Evolutionary conservation across 2,113 vertebrate species (phyloP).

Genomic region (Galeopterus variegatus): DNA sequence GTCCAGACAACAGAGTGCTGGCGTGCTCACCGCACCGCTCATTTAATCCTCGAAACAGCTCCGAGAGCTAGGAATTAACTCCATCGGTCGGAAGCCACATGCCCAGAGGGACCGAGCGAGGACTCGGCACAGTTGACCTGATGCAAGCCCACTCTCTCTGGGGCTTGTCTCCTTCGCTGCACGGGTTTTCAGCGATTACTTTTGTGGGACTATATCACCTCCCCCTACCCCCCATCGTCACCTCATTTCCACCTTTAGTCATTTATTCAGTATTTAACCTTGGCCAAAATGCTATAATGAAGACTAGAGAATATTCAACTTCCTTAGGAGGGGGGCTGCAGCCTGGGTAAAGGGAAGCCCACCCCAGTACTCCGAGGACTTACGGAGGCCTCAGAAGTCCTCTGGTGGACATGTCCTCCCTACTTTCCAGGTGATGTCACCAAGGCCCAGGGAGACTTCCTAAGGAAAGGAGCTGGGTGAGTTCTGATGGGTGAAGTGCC

Average conservation of each 20-base stretch:
- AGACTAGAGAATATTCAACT: rapidly evolving
- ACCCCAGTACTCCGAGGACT: rapidly evolving
- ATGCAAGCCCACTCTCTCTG: not conserved
- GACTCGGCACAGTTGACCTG: not conserved
- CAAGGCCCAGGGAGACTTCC: not conserved
- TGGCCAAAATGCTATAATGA: no score
- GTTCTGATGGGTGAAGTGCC: rapidly evolving
- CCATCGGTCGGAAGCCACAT: not conserved
- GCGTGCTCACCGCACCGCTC: no score
- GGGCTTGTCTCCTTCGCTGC: not conserved
- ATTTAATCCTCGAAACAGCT: not conserved
- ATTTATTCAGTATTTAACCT: rapidly evolving
- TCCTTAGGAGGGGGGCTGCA: not conserved
- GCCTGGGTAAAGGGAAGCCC: not conserved
- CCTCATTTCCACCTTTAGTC: rapidly evolving
- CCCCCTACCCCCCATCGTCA: not conserved
- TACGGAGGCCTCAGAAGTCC: no score
- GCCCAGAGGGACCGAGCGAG: not conserved
- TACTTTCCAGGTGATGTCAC: no score
- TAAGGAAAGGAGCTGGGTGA: not conserved
- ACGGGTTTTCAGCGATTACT: not conserved
- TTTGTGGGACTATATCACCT: not conserved
- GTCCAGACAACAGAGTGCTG: not conserved
- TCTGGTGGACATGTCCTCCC: rapidly evolving
- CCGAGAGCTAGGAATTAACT: not conserved